phyloP scores from a whole-genome alignment of 2,888 invertebrate species.

The Caenorhabditis drosophilae region DNA sequence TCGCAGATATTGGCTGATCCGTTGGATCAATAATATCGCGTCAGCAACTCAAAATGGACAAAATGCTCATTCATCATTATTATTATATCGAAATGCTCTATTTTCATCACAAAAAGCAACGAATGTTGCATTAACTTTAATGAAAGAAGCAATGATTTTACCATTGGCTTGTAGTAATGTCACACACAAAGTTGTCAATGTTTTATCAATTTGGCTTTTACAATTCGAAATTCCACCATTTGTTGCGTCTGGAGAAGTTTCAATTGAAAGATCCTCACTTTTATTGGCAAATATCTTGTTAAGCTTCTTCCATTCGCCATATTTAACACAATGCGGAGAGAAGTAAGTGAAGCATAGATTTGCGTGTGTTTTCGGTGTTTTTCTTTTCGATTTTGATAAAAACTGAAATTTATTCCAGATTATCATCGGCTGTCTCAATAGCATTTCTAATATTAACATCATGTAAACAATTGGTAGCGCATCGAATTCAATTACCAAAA shows the following conservation, averaged over 20 bases:
- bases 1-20: conserved; percentile 63
- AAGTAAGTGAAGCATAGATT: too few species aligned
- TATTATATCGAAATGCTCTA: conserved; percentile 56
- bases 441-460: conserved; percentile 62
- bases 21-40: conserved; percentile 67
- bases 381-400: neutral
- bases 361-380: too few species aligned
- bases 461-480: conserved; percentile 60
- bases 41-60: conserved; percentile 41
- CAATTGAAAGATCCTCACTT: conserved; percentile 54
- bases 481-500: conserved; percentile 50
- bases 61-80: conserved; percentile 48
- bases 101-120: conserved; percentile 59
- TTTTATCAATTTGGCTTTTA: conserved; percentile 58
- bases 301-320: conserved; percentile 66
- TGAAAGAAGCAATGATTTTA: conserved; percentile 66
- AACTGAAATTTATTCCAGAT: conserved; percentile 6
- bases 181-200: conserved; percentile 63
- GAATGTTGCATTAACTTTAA: conserved; percentile 62
- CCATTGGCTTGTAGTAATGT: conserved; percentile 65
- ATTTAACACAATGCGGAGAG: conserved; percentile 58
- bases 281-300: conserved; percentile 60
- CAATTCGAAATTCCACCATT: conserved; percentile 66
- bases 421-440: conserved; percentile 58
- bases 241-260: conserved; percentile 55